Conservation (phyloP, 23 tunicate species). For the Trididemnum clinides region DNA sequence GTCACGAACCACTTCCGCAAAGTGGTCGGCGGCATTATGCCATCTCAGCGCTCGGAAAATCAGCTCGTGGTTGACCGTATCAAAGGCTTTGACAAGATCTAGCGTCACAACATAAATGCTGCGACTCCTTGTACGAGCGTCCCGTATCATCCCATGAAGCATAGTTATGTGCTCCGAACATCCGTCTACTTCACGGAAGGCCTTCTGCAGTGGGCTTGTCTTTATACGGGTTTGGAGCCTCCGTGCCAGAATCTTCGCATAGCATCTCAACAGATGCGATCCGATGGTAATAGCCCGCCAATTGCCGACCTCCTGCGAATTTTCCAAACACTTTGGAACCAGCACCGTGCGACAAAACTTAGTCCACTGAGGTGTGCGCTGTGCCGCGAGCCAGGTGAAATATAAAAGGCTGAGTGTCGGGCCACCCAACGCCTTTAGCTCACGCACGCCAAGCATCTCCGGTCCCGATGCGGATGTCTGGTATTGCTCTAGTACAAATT, state of each 20-base stretch:
- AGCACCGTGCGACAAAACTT: background rate
- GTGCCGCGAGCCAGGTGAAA: background rate
- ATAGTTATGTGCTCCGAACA: background rate
- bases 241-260: background rate
- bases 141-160: background rate
- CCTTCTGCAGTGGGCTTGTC: background rate
- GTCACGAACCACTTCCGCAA: background rate
- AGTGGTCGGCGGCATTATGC: background rate
- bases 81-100: background rate
- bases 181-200: background rate
- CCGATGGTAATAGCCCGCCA: slow-evolving; percentile 21
- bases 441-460: background rate
- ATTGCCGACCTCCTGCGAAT: background rate
- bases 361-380: background rate
- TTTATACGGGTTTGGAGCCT: background rate
- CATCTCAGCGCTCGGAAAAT: background rate
- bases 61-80: background rate
- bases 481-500: too few species aligned
- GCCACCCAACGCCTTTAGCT: background rate
- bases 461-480: background rate
- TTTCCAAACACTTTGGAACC: background rate
- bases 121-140: too few species aligned
- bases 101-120: background rate
- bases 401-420: background rate
- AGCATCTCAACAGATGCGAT: background rate